Percentiles rank a stretch among this genome's conserved stretches.
Evolutionary conservation across 1,140 invertebrate genomes (phyloP).

Genomic region (Stegodyphus mimosarum): DNA sequence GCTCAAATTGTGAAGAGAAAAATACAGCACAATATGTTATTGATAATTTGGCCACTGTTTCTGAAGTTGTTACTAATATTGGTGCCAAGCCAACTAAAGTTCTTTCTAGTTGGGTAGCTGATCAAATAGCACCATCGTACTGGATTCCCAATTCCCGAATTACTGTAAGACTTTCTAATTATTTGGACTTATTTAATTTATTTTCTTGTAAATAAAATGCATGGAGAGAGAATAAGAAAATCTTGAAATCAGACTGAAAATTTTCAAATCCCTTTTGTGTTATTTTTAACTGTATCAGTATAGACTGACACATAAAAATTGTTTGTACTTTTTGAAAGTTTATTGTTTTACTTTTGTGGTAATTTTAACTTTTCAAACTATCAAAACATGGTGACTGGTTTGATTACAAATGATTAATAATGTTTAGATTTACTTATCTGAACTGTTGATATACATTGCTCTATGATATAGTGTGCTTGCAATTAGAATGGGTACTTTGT

Average conservation of each 20-base stretch:
- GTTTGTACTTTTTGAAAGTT: too few species aligned
- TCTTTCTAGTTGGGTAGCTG: slow-evolving; percentile 79
- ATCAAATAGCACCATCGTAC: slow-evolving; percentile 82
- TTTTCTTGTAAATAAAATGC: too few species aligned
- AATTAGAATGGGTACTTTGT: too few species aligned
- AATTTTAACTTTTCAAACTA: background rate
- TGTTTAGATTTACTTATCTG: background rate
- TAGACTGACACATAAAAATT: too few species aligned
- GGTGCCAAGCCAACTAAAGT: slow-evolving; percentile 78
- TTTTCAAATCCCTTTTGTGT: too few species aligned
- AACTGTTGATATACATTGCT: too few species aligned
- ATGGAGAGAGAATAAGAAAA: too few species aligned
- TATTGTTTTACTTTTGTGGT: too few species aligned
- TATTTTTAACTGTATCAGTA: too few species aligned
- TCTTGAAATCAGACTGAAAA: too few species aligned
- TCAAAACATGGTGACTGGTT: background rate
- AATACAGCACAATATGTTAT: slow-evolving; percentile 82
- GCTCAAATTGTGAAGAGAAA: slow-evolving; percentile 64
- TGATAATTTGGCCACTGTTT: slow-evolving; percentile 79
- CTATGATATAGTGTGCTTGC: too few species aligned
- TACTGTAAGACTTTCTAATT: slow-evolving; percentile 68
- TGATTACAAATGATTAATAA: too few species aligned
- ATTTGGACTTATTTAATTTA: background rate
- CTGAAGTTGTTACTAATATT: slow-evolving; percentile 77
- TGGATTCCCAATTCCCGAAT: slow-evolving; percentile 85